Evolutionary conservation across 2,888 invertebrate species (phyloP), one percentile per base, ranked within the genome.

Genomic region (Acanthoscelides obtectus): DNA sequence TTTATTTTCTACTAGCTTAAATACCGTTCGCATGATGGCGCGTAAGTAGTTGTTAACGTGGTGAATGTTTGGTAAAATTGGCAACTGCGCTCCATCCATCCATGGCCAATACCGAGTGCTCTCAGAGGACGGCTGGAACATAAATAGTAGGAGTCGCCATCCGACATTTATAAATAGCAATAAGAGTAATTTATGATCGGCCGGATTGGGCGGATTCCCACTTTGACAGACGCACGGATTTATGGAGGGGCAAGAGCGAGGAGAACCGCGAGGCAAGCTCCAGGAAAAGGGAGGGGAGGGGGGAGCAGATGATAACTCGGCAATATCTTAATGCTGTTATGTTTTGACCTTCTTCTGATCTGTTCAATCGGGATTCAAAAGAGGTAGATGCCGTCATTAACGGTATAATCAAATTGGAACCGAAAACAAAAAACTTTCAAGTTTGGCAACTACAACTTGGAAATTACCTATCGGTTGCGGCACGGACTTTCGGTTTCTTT

Each of bases 151-250:
- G 79, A 79, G 79, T 78, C 77, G 78, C 76, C 76, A 73, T 71
- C 78, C 77, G 78, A 82, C 83, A 85, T 84, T 84, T 84, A 85
- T 85, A 85, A 85, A 85, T 85, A 84, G 84, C 84, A 83, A 83
- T 84, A 84, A 82, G 82, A 83, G 84, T 85, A 85, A 85, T 84
- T 85, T 85, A 85, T 85, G 84, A 84, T 80, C 78, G 84, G 80
- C 80, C 84, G 84, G 84, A 86, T 86, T 85, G 86, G 86, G 86
- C 86, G 86, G 85, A 84, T 82, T 84, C 81, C 81, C 82, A 78
- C 79, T 81, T 83, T 84, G 85, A 84, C 85, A 45, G 83, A 82
- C 82, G 79, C 76, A 78, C 79, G 83, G 85, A 86, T 86, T 86
- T 86, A 86, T 86, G 84, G 84, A 81, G 80, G 81, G 81, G 80